Conservation (phyloP, 2,888 invertebrate genomes). For the Cyclophora albipunctata region DNA sequence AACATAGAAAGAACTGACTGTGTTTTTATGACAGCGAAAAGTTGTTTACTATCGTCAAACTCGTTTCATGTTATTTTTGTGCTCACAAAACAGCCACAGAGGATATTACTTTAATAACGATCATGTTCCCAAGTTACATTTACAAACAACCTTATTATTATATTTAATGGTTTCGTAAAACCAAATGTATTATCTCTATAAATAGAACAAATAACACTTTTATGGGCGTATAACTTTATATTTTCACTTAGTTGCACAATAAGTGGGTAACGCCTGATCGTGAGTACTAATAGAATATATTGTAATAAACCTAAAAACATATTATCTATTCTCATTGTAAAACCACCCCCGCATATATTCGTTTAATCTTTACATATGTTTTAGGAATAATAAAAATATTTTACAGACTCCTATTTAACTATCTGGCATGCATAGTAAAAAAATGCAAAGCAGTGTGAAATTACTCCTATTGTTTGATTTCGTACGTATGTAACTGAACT, state of each 20-base stretch:
- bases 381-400: conserved; percentile 26
- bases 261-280: too few species aligned
- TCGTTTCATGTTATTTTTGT: conserved; percentile 26
- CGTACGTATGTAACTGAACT: conserved; percentile 48
- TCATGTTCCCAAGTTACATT: conserved; percentile 15
- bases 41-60: conserved; percentile 32
- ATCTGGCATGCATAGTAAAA: conserved; percentile 70
- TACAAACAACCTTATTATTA: conserved; percentile 13
- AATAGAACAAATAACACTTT: too few species aligned
- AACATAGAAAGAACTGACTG: conserved; percentile 26
- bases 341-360: too few species aligned
- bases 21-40: conserved; percentile 43
- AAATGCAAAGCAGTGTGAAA: conserved; percentile 71
- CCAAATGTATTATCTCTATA: neutral
- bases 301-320: too few species aligned
- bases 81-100: conserved; percentile 22
- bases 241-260: too few species aligned
- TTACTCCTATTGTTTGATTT: conserved; percentile 37
- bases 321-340: too few species aligned
- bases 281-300: too few species aligned
- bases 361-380: neutral
- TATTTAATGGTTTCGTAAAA: conserved; percentile 2
- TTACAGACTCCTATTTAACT: conserved; percentile 62
- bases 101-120: conserved; percentile 25
- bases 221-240: too few species aligned